phyloP scores from a whole-genome alignment of 1,140 invertebrate species.

The Sycophila sp. region DNA sequence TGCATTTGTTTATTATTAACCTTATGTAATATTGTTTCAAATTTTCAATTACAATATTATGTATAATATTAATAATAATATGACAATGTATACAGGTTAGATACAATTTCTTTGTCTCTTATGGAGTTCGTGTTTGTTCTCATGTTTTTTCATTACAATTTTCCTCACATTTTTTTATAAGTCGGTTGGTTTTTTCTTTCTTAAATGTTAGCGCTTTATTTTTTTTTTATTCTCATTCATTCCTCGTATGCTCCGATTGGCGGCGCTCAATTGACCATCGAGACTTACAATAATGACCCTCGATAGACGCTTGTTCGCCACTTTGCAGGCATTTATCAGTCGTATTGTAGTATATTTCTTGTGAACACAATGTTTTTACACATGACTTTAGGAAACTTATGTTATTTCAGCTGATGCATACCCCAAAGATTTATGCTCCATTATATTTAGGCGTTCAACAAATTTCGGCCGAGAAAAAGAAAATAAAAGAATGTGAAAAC shows the following conservation, averaged over 20 bases:
- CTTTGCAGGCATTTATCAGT: conserved; percentile 63
- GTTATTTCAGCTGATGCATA: conserved; percentile 61
- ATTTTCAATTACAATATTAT: conserved; percentile 67
- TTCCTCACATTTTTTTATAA: conserved; percentile 58
- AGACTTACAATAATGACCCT: conserved; percentile 49
- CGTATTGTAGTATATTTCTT: conserved; percentile 67
- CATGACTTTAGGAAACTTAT: conserved; percentile 67
- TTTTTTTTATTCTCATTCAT: conserved; percentile 52
- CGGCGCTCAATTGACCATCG: conserved; percentile 57
- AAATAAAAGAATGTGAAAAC: no score
- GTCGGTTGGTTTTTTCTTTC: conserved; percentile 51
- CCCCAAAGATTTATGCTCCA: conserved; percentile 45
- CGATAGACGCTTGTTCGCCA: conserved; percentile 56
- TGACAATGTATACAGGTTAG: conserved; percentile 67
- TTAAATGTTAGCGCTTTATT: conserved; percentile 49
- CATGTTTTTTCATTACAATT: conserved; percentile 40
- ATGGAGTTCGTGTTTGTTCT: conserved; percentile 55
- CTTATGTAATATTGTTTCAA: conserved; percentile 67
- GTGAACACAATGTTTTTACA: conserved; percentile 69
- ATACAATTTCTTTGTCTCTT: conserved; percentile 63
- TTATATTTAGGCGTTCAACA: background rate
- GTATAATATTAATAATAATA: conserved; percentile 65
- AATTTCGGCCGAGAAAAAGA: background rate
- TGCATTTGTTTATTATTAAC: conserved; percentile 67
- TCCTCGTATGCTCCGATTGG: conserved; percentile 59